Conservation (phyloP, 2,888 invertebrate species). For the Hipparchia semele region DNA sequence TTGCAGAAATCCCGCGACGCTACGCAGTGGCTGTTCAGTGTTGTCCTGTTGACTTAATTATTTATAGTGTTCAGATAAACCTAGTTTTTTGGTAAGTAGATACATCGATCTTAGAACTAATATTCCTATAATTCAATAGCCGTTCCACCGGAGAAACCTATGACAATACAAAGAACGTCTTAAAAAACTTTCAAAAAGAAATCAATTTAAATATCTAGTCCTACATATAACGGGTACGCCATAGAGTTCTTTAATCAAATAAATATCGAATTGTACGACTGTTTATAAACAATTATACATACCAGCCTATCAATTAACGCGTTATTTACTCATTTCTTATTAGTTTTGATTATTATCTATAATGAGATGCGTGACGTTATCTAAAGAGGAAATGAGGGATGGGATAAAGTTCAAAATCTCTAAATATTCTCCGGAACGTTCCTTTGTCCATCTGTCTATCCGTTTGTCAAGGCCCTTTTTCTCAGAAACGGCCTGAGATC, state of each 20-base stretch:
- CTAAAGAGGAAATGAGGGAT: not conserved
- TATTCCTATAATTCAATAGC: too few species aligned
- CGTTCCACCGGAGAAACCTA: too few species aligned
- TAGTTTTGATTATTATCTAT: not conserved
- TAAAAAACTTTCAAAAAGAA: too few species aligned
- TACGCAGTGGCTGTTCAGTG: not conserved
- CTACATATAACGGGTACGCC: not conserved
- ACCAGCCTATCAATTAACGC: not conserved
- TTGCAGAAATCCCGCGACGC: not conserved
- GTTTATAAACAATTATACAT: not conserved
- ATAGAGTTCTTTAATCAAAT: not conserved
- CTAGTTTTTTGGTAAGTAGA: not conserved
- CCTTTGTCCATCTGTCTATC: too few species aligned
- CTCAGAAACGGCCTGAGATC: too few species aligned
- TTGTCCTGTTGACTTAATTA: not conserved
- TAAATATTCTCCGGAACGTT: not conserved
- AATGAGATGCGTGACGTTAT: slow-evolving; percentile 3
- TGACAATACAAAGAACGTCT: too few species aligned
- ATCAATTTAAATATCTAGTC: not conserved
- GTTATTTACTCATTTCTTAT: slow-evolving; percentile 2
- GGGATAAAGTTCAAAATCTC: not conserved
- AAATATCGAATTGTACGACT: not conserved
- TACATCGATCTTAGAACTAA: not conserved
- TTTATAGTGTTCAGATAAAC: not conserved
- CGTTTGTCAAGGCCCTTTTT: too few species aligned